Evolutionary conservation across 2,888 invertebrate species (phyloP).

Genomic region (Spodoptera littoralis): DNA sequence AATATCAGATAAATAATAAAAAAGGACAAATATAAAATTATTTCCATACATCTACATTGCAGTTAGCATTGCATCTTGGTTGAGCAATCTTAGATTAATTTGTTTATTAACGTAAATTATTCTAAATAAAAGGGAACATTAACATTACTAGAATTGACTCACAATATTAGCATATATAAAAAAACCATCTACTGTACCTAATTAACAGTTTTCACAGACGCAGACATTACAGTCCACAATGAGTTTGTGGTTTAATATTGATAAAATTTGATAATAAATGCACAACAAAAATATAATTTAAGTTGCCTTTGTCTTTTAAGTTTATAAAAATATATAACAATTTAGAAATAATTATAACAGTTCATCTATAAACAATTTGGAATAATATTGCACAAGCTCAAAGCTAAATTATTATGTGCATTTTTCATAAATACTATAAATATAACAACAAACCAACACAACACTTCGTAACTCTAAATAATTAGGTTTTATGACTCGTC

Average conservation of each 20-base stretch:
- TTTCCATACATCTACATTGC: slow-evolving; percentile 81
- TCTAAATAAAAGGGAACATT: slow-evolving; percentile 86
- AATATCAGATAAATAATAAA: slow-evolving; percentile 86
- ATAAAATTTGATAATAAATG: slow-evolving; percentile 87
- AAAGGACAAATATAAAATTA: slow-evolving; percentile 84
- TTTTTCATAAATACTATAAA: slow-evolving; percentile 80
- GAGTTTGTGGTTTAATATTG: slow-evolving; percentile 80
- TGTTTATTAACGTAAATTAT: slow-evolving; percentile 84
- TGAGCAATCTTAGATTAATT: slow-evolving; percentile 87
- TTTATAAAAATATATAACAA: slow-evolving; percentile 88
- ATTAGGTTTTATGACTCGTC: slow-evolving; percentile 74
- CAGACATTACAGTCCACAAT: slow-evolving; percentile 85
- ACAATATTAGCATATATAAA: slow-evolving; percentile 84
- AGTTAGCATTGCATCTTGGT: slow-evolving; percentile 87
- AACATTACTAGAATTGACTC: slow-evolving; percentile 88
- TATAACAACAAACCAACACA: slow-evolving; percentile 87
- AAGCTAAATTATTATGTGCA: slow-evolving; percentile 85
- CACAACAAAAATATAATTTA: slow-evolving; percentile 88
- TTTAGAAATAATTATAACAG: slow-evolving; percentile 87
- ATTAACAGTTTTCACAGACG: slow-evolving; percentile 73
- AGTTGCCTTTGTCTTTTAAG: slow-evolving; percentile 87
- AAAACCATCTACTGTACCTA: slow-evolving; percentile 74
- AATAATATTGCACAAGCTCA: slow-evolving; percentile 88
- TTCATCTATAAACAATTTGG: slow-evolving; percentile 85
- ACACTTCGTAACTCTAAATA: slow-evolving; percentile 70